These are phyloP conservation scores for Perccottus glenii DNA, from an alignment of 2,113 vertebrate species.

Conservation along the genomic window DNA sequence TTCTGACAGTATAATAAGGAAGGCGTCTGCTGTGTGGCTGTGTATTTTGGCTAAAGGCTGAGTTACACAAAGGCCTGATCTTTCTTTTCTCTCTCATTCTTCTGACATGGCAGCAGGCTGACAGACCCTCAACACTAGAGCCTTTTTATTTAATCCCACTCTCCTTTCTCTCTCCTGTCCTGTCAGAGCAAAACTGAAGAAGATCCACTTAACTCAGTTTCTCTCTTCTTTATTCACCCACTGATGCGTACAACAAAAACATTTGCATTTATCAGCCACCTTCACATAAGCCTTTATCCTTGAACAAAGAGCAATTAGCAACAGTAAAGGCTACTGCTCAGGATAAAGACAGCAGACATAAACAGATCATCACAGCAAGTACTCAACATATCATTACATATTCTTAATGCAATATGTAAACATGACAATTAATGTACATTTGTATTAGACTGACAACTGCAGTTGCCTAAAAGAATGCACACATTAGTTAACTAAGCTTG, in stretches of 20 bases:
- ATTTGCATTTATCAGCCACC: slow-evolving; percentile 45
- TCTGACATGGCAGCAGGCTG: slow-evolving; percentile 61
- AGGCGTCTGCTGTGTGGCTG: slow-evolving; percentile 9
- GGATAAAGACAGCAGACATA: neutral
- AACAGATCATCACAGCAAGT: neutral
- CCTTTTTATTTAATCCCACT: slow-evolving; percentile 64
- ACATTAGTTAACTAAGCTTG: neutral
- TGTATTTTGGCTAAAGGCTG: slow-evolving; percentile 36
- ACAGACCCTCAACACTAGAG: slow-evolving; percentile 59
- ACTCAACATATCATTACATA: neutral
- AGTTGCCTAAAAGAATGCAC: neutral
- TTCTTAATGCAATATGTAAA: neutral
- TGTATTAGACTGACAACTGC: neutral
- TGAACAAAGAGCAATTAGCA: slow-evolving; percentile 1
- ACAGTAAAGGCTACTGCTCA: neutral
- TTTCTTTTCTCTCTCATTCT: slow-evolving; percentile 59
- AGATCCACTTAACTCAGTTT: slow-evolving; percentile 53
- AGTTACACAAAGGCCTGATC: slow-evolving; percentile 60
- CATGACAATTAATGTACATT: neutral
- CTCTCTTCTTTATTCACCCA: slow-evolving; percentile 16
- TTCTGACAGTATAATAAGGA: slow-evolving; percentile 61
- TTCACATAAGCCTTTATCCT: slow-evolving; percentile 7
- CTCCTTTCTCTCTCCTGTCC: slow-evolving; percentile 51
- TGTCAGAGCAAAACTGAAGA: slow-evolving; percentile 52
- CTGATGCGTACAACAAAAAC: slow-evolving; percentile 48